Conservation (phyloP, 2,888 invertebrate genomes). For the Dorcus parallelipipedus region DNA sequence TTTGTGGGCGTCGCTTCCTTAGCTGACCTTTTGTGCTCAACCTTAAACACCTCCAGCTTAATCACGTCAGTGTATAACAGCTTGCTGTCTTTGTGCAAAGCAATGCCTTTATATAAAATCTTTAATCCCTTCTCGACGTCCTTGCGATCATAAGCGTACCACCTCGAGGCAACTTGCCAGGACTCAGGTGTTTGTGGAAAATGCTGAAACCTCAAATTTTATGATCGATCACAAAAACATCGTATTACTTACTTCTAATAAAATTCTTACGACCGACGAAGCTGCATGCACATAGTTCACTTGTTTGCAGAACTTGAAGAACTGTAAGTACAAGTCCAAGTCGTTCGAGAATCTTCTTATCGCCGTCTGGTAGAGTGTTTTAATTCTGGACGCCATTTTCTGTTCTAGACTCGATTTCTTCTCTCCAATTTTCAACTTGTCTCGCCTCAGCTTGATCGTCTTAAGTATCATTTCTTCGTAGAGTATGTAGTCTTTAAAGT, state of each 20-base stretch:
- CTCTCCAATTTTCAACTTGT: conserved; percentile 54
- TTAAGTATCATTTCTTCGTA: conserved; percentile 68
- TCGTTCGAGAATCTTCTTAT: conserved; percentile 69
- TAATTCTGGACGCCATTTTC: conserved; percentile 67
- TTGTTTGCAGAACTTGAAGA: conserved; percentile 74
- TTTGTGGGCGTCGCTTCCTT: conserved; percentile 16
- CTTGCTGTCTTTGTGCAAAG: conserved; percentile 67
- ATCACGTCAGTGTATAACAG: conserved; percentile 69
- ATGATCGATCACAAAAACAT: background rate
- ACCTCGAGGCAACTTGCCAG: conserved; percentile 78
- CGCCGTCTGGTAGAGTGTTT: conserved; percentile 69
- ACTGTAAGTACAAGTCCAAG: conserved; percentile 70
- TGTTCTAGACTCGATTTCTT: conserved; percentile 66
- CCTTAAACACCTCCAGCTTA: conserved; percentile 53
- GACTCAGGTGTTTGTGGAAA: conserved; percentile 71
- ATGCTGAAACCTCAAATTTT: conserved; percentile 47
- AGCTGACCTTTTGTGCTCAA: conserved; percentile 31
- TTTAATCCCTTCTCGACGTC: conserved; percentile 67
- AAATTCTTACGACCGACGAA: conserved; percentile 57
- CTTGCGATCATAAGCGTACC: conserved; percentile 68
- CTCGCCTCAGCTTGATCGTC: conserved; percentile 61
- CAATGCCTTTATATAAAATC: conserved; percentile 71
- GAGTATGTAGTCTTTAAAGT: conserved; percentile 66
- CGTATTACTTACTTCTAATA: conserved; percentile 55
- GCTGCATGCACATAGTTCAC: conserved; percentile 57